A percentile compares a stretch with the other conserved stretches of the same genome.
Evolutionary conservation across 2,113 vertebrate species (phyloP).

Genomic region (Siniperca chuatsi): DNA sequence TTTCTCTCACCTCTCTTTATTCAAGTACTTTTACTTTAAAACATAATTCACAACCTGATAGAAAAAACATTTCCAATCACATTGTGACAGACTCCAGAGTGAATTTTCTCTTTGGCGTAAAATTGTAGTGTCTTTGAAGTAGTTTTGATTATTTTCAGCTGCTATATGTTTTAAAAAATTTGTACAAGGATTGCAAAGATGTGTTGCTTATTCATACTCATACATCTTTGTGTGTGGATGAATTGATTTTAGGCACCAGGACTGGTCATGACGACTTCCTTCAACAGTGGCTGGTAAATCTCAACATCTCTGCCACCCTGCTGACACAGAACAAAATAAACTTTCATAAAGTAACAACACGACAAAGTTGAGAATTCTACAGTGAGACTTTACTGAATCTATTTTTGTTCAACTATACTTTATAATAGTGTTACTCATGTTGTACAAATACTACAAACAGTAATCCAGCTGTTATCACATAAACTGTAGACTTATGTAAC

Average conservation of each 20-base stretch:
- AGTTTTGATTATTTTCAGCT: background rate
- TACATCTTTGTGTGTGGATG: background rate
- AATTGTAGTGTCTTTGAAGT: background rate
- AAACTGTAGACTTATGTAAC: background rate
- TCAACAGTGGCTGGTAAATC: constrained; percentile 27
- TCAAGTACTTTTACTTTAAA: background rate
- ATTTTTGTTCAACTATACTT: background rate
- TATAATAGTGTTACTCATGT: background rate
- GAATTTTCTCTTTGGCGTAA: background rate
- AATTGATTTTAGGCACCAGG: constrained; percentile 26
- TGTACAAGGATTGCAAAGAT: background rate
- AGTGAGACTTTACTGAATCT: background rate
- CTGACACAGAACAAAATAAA: constrained; percentile 23
- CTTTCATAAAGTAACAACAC: background rate
- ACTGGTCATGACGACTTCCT: constrained; percentile 29
- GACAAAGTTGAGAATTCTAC: background rate
- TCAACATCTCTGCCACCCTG: constrained; percentile 52
- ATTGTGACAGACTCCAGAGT: background rate
- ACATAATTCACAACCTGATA: background rate
- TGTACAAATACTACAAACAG: background rate
- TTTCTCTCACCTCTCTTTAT: background rate
- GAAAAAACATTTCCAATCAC: background rate
- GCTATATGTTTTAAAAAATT: background rate
- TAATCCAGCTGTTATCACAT: background rate
- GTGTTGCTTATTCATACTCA: background rate